Percentiles rank a stretch among this genome's conserved stretches.
These are phyloP conservation scores for Streptopelia turtur DNA, from an alignment of 2,797 vertebrate genomes.

Conservation along the genomic window DNA sequence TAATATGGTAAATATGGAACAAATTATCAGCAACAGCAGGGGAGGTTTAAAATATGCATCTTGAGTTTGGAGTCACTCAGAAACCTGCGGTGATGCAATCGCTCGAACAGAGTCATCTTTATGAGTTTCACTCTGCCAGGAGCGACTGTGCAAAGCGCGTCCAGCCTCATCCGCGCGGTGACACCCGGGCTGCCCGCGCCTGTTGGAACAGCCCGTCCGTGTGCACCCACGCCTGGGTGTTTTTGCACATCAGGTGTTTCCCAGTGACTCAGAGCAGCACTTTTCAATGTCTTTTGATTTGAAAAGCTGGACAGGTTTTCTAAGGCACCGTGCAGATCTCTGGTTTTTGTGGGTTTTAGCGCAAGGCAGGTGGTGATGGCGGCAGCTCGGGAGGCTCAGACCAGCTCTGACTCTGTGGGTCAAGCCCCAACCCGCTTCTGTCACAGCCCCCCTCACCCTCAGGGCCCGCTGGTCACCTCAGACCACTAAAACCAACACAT, in stretches of 20 bases:
- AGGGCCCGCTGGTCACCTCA: background rate
- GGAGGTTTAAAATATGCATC: constrained; percentile 54
- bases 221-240: background rate
- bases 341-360: too few species aligned
- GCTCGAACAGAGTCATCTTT: constrained; percentile 22
- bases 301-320: background rate
- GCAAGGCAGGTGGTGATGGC: background rate
- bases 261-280: too few species aligned
- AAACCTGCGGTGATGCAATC: constrained; percentile 49
- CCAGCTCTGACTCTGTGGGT: accelerated
- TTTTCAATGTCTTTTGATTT: background rate
- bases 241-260: background rate
- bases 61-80: constrained; percentile 44
- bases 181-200: background rate
- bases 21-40: constrained; percentile 76
- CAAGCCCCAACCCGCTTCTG: background rate
- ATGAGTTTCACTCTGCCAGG: background rate
- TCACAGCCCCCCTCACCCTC: background rate
- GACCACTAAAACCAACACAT: accelerated
- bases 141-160: background rate
- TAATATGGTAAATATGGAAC: constrained; percentile 73
- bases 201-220: background rate
- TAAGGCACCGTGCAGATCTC: accelerated
- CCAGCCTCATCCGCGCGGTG: background rate
- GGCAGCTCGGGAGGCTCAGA: background rate